Conservation (phyloP, 2,888 invertebrate genomes). For the Carpatolechia fugitivella region DNA sequence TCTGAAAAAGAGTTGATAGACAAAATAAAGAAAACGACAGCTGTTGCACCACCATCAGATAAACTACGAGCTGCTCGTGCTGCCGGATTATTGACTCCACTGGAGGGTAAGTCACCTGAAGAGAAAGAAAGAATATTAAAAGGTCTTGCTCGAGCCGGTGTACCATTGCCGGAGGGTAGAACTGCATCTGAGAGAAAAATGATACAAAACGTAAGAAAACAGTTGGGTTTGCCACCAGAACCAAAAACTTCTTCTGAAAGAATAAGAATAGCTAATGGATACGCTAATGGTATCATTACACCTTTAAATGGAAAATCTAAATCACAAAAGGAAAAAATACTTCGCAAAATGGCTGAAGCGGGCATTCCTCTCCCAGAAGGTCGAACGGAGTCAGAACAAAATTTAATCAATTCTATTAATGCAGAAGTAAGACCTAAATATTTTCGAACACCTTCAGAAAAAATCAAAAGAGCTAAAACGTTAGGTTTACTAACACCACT, state of each 20-base stretch:
- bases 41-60: slow-evolving; percentile 16
- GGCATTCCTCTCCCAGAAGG: slow-evolving; percentile 31
- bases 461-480: slow-evolving; percentile 20
- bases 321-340: slow-evolving; percentile 29
- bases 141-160: slow-evolving; percentile 1
- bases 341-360: slow-evolving; percentile 30
- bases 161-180: slow-evolving; percentile 33
- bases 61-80: slow-evolving; percentile 22
- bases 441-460: slow-evolving; percentile 20
- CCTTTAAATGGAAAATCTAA: slow-evolving; percentile 26
- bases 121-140: not conserved
- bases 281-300: slow-evolving; percentile 19
- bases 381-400: slow-evolving; percentile 29
- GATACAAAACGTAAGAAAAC: slow-evolving; percentile 24
- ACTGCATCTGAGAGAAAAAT: slow-evolving; percentile 42
- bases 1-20: slow-evolving; percentile 15
- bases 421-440: slow-evolving; percentile 1
- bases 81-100: slow-evolving; percentile 9
- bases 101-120: slow-evolving; percentile 4
- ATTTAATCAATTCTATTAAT: slow-evolving; percentile 22
- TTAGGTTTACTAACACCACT: slow-evolving; percentile 26
- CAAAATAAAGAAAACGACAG: slow-evolving; percentile 23
- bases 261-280: slow-evolving; percentile 5
- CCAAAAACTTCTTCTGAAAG: slow-evolving; percentile 26
- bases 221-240: slow-evolving; percentile 10